Base-by-base conservation (phyloP, 2,113 vertebrate genomes). In the Lophius piscatorius region DNA sequence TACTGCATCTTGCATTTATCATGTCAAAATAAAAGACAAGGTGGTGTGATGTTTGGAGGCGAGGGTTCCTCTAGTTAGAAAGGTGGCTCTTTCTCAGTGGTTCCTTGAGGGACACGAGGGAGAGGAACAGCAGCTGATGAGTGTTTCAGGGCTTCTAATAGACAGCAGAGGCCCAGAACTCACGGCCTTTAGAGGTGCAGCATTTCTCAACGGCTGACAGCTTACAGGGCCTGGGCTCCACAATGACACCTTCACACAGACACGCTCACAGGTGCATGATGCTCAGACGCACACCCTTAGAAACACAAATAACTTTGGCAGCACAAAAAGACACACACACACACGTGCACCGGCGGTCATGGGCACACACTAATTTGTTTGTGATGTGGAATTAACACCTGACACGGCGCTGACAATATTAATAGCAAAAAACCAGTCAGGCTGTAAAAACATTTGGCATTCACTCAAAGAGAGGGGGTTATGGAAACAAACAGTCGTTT, bases 181-280 rank as follows among this genome's bases (percentile, higher is more conserved):
- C 70, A 55, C 83, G 86, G 70, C 87, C 85, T 88, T 87, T 87
- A 74, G 82, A 89, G 87, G 76, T 71, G 81, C 82, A 74, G 87
- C 84, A 87, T 90, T 84, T 86, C 87, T 90, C 88, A 88, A 71
- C 18, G 77, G 64, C 78, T 88, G 89, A 89, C 87, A 89, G 85
- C 81, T 82, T 81, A 84, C 82, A 88, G 83, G 80, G 76, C 76
- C 82, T 61, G 24, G 68, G 77, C 72, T 82, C 52, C 70, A 82
- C 84, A 86, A 87, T 83, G 84, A 85, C 88, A 88, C 88, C 80
- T 83, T 87, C 83, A 80, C 64, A 83, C 73, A 85, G 78, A 78
- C 76, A 38, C 62, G 31, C 83, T 60, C 60, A 78, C 76, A 78
- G 75, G 77, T 81, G 80, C 76, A 82, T 74, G 68, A 84, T 52